Conservation (phyloP, 2,797 vertebrate genomes). For the Linurgus olivaceus region DNA sequence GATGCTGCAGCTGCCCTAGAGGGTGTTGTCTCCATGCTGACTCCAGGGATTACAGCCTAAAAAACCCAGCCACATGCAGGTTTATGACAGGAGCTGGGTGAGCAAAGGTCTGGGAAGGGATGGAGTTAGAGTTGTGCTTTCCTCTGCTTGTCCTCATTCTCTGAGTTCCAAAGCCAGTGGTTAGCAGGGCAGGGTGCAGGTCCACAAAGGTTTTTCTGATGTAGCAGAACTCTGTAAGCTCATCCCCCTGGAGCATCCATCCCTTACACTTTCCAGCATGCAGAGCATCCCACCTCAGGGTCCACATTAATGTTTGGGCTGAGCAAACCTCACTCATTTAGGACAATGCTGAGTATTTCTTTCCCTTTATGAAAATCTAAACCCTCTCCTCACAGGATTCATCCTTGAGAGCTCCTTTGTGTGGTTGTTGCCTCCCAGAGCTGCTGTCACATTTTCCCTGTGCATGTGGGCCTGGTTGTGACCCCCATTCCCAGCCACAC, state of each 20-base stretch:
- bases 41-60: background rate
- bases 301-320: rapidly evolving
- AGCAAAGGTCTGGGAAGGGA: background rate
- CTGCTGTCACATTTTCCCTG: background rate
- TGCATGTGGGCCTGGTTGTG: background rate
- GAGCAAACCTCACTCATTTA: background rate
- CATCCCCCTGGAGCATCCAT: background rate
- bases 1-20: background rate
- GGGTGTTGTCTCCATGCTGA: background rate
- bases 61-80: rapidly evolving
- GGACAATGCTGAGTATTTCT: background rate
- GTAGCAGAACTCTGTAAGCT: background rate
- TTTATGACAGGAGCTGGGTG: background rate
- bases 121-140: background rate
- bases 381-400: rapidly evolving
- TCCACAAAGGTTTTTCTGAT: background rate
- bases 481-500: constrained; percentile 11
- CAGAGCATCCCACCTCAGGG: background rate
- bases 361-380: background rate
- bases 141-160: background rate
- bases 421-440: background rate
- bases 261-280: background rate
- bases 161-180: background rate
- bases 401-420: background rate
- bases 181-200: background rate